These are phyloP conservation scores for Podiceps cristatus DNA, from an alignment of 2,113 vertebrate species.

Conservation along the genomic window DNA sequence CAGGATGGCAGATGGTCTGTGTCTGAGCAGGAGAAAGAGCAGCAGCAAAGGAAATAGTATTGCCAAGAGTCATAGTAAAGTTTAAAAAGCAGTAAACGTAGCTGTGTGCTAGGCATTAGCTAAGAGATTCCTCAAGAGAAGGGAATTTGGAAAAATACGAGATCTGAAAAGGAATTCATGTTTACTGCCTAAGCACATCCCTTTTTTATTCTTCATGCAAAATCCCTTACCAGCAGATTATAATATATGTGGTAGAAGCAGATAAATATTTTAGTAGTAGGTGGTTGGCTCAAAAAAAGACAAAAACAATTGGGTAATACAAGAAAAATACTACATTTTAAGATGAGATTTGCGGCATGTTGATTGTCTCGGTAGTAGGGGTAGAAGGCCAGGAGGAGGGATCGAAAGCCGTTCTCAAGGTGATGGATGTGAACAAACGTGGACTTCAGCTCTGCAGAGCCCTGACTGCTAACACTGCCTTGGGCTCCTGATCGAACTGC, in stretches of 20 bases:
- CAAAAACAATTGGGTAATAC: rapidly evolving
- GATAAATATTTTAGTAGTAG: not conserved
- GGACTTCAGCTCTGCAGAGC: not conserved
- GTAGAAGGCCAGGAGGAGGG: not conserved
- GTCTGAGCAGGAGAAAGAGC: not conserved
- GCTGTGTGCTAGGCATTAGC: not conserved
- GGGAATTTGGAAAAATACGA: not conserved
- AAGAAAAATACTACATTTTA: not conserved
- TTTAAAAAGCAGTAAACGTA: not conserved
- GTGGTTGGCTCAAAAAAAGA: not conserved
- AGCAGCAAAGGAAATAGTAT: not conserved
- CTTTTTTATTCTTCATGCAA: not conserved
- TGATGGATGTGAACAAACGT: not conserved
- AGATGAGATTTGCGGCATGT: not conserved
- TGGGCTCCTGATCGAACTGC: not conserved
- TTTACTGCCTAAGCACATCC: not conserved
- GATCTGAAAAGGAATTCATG: not conserved
- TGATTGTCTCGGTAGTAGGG: not conserved
- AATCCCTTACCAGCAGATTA: not conserved
- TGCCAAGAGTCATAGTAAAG: not conserved
- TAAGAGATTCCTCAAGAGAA: not conserved
- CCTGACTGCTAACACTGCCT: not conserved
- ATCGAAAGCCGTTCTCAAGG: not conserved
- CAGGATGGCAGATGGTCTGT: conserved; percentile 7
- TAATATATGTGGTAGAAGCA: not conserved